Evolutionary conservation across 2,888 invertebrate genomes (phyloP).

Genomic region (Dolichopus griseipennis): DNA sequence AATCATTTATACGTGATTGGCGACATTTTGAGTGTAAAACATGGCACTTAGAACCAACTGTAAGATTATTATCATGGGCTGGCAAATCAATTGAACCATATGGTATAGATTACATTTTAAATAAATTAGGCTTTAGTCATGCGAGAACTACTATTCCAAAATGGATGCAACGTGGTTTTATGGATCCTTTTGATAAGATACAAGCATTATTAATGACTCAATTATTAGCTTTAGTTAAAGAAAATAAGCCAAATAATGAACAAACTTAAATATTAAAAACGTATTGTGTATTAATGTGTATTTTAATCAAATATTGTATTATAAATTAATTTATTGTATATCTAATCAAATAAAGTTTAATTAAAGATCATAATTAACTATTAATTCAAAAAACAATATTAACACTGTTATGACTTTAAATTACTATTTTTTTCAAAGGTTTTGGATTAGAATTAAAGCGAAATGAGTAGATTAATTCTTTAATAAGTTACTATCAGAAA

Average conservation of each 20-base stretch:
- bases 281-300: not conserved
- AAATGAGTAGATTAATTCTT: no score
- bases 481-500: no score
- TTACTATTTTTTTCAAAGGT: no score
- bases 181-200: constrained; percentile 94
- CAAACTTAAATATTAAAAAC: not conserved
- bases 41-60: constrained; percentile 94
- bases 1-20: constrained; percentile 73
- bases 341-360: not conserved
- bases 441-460: no score
- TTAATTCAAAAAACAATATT: no score
- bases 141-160: constrained; percentile 98
- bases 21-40: constrained; percentile 86
- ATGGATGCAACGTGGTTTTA: constrained; percentile 96
- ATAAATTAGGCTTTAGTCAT: constrained; percentile 94
- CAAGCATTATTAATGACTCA: constrained; percentile 68
- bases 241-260: constrained; percentile 34
- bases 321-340: constrained; percentile 3
- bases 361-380: not conserved
- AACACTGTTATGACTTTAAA: no score
- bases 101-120: constrained; percentile 95
- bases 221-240: constrained; percentile 55
- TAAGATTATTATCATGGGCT: constrained; percentile 76
- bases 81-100: constrained; percentile 97
- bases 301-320: not conserved